Conservation (phyloP, 2,888 invertebrate genomes). For the Sphaeridia pumilis region DNA sequence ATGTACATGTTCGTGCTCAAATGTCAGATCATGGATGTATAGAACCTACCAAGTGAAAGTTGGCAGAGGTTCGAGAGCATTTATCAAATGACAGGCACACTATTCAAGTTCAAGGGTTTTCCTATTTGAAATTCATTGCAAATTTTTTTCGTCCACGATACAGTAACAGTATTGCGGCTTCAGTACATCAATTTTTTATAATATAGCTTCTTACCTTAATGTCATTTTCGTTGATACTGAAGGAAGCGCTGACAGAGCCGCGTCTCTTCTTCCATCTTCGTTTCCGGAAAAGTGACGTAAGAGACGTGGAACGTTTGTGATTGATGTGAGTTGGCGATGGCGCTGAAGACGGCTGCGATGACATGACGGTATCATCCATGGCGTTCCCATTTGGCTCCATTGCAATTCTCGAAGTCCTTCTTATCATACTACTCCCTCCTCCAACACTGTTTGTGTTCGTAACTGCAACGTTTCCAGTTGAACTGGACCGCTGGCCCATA, state of each 20-base stretch:
- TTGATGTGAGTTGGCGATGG: conserved; percentile 21
- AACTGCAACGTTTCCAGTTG: conserved; percentile 8
- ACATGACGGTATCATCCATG: neutral
- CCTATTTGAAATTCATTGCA: too few relatives aligned
- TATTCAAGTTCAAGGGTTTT: too few relatives aligned
- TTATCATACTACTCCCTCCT: too few relatives aligned
- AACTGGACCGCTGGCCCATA: conserved; percentile 17
- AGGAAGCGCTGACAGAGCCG: conserved; percentile 44
- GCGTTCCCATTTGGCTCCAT: conserved; percentile 2
- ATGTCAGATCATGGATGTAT: too few relatives aligned
- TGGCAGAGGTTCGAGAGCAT: too few relatives aligned
- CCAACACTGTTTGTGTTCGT: neutral
- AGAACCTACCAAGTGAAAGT: too few relatives aligned
- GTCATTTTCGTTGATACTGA: conserved; percentile 43
- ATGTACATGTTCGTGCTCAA: too few relatives aligned
- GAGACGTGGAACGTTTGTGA: conserved; percentile 29
- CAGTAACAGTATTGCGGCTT: too few relatives aligned
- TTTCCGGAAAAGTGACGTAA: conserved; percentile 29
- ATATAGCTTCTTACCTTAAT: conserved; percentile 37
- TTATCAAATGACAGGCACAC: too few relatives aligned
- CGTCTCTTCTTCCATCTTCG: conserved; percentile 40
- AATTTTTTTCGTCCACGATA: too few relatives aligned
- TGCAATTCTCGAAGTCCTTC: conserved; percentile 7
- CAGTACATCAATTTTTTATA: neutral
- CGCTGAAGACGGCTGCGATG: conserved; percentile 3